phyloP scores from a whole-genome alignment of 1,140 invertebrate species.

The Temnothorax nylanderi region DNA sequence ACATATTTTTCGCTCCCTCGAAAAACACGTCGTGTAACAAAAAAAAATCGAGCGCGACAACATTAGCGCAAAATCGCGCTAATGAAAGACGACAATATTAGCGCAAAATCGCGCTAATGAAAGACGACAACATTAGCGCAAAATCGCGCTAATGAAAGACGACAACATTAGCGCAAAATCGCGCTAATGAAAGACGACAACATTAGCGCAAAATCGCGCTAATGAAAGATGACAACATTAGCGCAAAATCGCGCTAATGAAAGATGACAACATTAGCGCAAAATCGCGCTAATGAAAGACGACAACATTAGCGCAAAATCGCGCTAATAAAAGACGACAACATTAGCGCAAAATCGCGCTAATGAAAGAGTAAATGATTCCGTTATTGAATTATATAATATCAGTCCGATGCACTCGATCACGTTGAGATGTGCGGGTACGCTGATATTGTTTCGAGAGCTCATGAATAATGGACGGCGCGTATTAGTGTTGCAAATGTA shows the following conservation, averaged over 20 bases:
- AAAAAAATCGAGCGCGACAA: constrained; percentile 7
- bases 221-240: constrained; percentile 22
- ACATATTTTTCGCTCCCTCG: not conserved
- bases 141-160: constrained; percentile 32
- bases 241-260: too few species aligned
- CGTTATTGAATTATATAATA: constrained; percentile 33
- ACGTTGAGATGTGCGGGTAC: constrained; percentile 30
- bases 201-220: too few species aligned
- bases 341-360: too few species aligned
- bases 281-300: too few species aligned
- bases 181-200: constrained; percentile 32
- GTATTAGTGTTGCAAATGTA: constrained; percentile 62
- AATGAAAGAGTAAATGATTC: constrained; percentile 48
- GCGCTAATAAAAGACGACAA: too few species aligned
- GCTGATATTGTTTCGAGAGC: constrained; percentile 41
- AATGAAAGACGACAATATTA: too few species aligned
- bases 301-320: not conserved
- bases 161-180: too few species aligned
- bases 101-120: too few species aligned
- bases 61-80: not conserved
- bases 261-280: not conserved
- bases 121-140: too few species aligned
- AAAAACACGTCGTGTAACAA: not conserved
- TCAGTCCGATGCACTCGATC: constrained; percentile 27
- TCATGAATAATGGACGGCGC: constrained; percentile 53